A percentile compares a stretch with the other conserved stretches of the same genome.
phyloP scores from a whole-genome alignment of 2,113 vertebrate species.

The Chionis minor region DNA sequence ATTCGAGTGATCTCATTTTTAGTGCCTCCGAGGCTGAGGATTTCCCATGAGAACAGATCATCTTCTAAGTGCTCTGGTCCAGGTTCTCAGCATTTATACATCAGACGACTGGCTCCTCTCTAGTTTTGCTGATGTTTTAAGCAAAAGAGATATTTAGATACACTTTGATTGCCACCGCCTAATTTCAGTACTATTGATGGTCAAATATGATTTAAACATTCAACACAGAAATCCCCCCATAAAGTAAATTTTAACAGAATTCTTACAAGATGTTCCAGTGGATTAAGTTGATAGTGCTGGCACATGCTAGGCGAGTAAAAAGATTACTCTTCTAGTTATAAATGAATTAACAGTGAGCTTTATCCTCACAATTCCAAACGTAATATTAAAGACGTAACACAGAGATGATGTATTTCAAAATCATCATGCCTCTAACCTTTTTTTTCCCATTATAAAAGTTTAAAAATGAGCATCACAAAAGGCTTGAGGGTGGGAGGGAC shows the following conservation, averaged over 20 bases:
- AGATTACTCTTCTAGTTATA: not conserved
- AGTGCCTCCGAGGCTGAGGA: not conserved
- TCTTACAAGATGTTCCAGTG: not conserved
- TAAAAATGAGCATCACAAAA: not conserved
- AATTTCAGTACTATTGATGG: not conserved
- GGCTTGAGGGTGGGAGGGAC: not conserved
- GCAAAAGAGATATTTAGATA: not conserved
- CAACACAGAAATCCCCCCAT: not conserved
- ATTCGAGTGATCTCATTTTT: conserved; percentile 18
- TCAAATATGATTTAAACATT: not conserved
- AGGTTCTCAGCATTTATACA: not conserved
- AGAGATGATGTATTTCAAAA: not conserved
- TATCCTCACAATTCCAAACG: not conserved
- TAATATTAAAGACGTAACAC: not conserved
- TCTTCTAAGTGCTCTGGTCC: not conserved
- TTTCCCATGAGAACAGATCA: conserved; percentile 24
- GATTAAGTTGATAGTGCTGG: not conserved
- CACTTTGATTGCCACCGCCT: not conserved
- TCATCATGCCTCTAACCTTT: not conserved
- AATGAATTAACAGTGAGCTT: not conserved
- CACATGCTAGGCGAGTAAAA: not conserved
- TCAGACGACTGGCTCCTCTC: not conserved
- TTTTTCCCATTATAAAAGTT: not conserved
- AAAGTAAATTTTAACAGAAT: not conserved
- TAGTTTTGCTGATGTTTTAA: not conserved